Evolutionary conservation across 2,113 vertebrate species (phyloP).

Genomic region (Halcyon malimbica): DNA sequence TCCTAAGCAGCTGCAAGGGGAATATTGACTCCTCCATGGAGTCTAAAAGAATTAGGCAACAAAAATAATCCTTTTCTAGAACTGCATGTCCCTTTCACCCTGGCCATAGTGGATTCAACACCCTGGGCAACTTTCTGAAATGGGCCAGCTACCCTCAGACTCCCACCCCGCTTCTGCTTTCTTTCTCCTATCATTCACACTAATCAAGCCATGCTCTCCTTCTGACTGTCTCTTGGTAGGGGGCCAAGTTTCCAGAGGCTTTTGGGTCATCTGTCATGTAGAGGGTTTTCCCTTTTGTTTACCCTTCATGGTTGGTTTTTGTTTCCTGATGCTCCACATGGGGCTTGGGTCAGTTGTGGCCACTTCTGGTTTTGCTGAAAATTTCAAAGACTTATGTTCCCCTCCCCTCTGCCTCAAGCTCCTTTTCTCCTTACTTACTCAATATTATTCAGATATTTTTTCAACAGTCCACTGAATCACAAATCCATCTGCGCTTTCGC

Average conservation of each 20-base stretch:
- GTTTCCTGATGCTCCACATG: neutral
- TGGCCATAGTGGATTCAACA: neutral
- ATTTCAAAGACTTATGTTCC: neutral
- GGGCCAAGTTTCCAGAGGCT: neutral
- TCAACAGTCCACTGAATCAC: neutral
- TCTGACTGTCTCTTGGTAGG: neutral
- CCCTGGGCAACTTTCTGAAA: neutral
- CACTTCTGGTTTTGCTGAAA: neutral
- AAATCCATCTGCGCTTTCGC: neutral
- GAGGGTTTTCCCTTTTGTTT: neutral
- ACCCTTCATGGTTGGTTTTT: accelerated
- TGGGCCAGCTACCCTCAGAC: neutral
- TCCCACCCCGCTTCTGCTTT: slow-evolving; percentile 17
- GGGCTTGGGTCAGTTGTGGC: neutral
- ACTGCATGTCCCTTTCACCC: accelerated
- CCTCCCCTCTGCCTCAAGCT: neutral
- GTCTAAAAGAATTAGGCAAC: neutral
- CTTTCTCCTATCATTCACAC: neutral
- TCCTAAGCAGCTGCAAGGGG: slow-evolving; percentile 21
- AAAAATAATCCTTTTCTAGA: neutral
- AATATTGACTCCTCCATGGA: neutral
- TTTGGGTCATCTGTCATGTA: neutral
- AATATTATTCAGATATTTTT: neutral
- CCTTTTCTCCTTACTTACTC: neutral
- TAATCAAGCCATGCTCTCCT: neutral